These are phyloP conservation scores for Erethizon dorsatum DNA, from an alignment of 2,797 vertebrate genomes.

Conservation along the genomic window DNA sequence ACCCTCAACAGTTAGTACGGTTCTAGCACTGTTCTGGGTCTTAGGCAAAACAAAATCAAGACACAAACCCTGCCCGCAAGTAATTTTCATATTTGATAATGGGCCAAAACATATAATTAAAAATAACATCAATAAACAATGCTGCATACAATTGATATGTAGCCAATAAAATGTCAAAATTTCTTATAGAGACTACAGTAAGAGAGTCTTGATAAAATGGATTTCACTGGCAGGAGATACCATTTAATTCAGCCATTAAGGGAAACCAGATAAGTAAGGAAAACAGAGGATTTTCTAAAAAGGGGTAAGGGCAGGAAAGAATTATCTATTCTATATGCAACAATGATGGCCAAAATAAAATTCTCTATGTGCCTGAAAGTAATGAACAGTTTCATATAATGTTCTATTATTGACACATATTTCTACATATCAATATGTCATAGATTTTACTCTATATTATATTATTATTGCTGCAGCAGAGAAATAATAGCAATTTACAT, in stretches of 20 bases:
- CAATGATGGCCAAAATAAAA: slow-evolving; percentile 44
- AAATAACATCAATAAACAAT: slow-evolving; percentile 60
- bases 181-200: slow-evolving; percentile 5
- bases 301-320: slow-evolving; percentile 17
- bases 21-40: neutral
- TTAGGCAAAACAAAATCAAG: slow-evolving; percentile 39
- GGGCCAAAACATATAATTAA: slow-evolving; percentile 56
- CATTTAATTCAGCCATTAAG: slow-evolving; percentile 1
- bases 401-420: neutral
- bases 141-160: neutral
- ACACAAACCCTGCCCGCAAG: slow-evolving; percentile 17
- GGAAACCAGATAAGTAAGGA: slow-evolving; percentile 28
- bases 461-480: neutral
- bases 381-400: slow-evolving; percentile 25
- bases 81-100: slow-evolving; percentile 65
- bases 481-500: slow-evolving; percentile 22
- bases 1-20: slow-evolving; percentile 46
- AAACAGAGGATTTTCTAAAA: neutral
- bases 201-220: slow-evolving; percentile 11
- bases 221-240: slow-evolving; percentile 53
- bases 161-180: slow-evolving; percentile 48
- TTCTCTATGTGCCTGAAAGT: slow-evolving; percentile 1
- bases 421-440: slow-evolving; percentile 33
- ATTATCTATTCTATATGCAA: slow-evolving; percentile 4
- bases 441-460: neutral